phyloP scores from a whole-genome alignment of 92 coral and sea anemone species.

The Zoanthus solanderi region DNA sequence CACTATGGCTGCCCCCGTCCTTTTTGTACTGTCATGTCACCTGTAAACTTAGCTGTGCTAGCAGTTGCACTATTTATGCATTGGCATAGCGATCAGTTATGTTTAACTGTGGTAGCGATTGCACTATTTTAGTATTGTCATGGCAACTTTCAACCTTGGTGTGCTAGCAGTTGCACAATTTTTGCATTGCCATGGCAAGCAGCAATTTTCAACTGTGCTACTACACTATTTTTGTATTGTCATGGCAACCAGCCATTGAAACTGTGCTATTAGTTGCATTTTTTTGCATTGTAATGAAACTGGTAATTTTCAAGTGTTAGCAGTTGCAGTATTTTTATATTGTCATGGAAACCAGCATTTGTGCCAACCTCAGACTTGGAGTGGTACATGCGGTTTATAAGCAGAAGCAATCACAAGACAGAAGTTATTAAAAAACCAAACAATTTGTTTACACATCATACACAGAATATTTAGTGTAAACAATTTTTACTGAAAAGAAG shows the following conservation, averaged over 20 bases:
- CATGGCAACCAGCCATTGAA: constrained; percentile 49
- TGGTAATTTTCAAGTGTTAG: constrained; percentile 24
- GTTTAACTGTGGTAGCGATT: constrained; percentile 1
- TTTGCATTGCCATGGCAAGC: constrained; percentile 42
- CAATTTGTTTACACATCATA: too few relatives aligned
- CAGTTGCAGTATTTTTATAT: constrained; percentile 33
- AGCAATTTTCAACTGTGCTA: constrained; percentile 36
- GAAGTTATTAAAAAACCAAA: too few relatives aligned
- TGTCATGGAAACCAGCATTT: constrained; percentile 39
- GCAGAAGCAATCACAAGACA: too few relatives aligned
- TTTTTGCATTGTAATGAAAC: constrained; percentile 24
- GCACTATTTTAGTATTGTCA: constrained; percentile 1
- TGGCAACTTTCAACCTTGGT: constrained; percentile 38
- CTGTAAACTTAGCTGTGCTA: not conserved
- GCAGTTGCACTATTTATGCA: constrained; percentile 8
- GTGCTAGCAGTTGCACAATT: constrained; percentile 45
- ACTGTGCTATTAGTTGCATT: constrained; percentile 9
- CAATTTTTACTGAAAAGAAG: too few relatives aligned
- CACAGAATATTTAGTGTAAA: too few relatives aligned
- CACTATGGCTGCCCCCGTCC: too few relatives aligned
- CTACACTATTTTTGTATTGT: constrained; percentile 33
- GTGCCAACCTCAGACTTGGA: too few relatives aligned
- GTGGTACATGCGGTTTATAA: too few relatives aligned
- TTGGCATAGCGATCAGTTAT: constrained; percentile 16
- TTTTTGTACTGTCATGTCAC: too few relatives aligned